Base-by-base conservation (phyloP, 2,113 vertebrate genomes). In the Gymnarchus niloticus region DNA sequence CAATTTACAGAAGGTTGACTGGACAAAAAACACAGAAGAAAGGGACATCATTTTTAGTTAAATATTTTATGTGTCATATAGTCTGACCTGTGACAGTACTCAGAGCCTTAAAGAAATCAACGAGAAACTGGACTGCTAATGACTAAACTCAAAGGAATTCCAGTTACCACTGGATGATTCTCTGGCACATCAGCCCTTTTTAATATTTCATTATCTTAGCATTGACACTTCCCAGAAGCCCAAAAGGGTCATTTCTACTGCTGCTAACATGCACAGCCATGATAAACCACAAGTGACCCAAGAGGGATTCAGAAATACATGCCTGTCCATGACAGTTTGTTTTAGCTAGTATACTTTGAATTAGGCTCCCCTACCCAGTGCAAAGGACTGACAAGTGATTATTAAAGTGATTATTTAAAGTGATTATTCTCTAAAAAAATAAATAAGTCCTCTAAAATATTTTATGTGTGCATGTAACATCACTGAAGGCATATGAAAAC, bases 131-230 rank as follows among this genome's bases (percentile, higher is more conserved):
- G 84, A 86, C 86, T 88, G 87, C 87, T 78, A 76, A 87, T 86
- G 87, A 88, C 88, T 91, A 89, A 90, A 89, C 85, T 86, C 86
- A 84, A 87, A 85, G 88, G 88, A 83, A 86, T 89, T 87, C 88
- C 89, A 90, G 89, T 89, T 90, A 88, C 87, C 84, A 86, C 86
- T 87, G 82, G 85, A 84, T 87, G 87, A 89, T 87, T 88, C 46
- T 78, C 86, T 87, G 83, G 85, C 88, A 88, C 87, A 88, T 89
- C 87, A 85, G 88, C 85, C 28, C 87, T 37, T 85, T 88, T 90
- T 88, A 89, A 89, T 89, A 88, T 89, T 87, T 90, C 87, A 90
- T 91, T 90, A 89, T 89, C 87, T 87, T 86, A 87, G 88, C 88
- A 89, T 91, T 87, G 87, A 89, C 87, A 89, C 87, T 87, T 88